Conservation (phyloP, 2,797 vertebrate species). For the Brachyrhaphis roseni region DNA sequence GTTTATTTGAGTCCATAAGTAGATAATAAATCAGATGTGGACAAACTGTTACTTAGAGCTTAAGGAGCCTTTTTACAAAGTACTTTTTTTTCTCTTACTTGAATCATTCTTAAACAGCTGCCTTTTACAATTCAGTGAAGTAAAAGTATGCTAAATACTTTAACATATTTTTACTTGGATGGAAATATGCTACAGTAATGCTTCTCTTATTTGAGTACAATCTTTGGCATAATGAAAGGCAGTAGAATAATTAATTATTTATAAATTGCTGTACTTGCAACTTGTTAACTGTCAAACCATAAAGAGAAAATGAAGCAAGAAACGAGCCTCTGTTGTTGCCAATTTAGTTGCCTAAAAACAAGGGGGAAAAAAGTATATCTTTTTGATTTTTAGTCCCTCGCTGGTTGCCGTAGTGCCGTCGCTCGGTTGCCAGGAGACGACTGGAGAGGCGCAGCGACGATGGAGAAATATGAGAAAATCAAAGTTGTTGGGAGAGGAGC, state of each 20-base stretch:
- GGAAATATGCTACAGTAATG: neutral
- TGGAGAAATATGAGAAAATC: conserved; percentile 99
- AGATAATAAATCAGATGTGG: neutral
- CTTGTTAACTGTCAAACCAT: neutral
- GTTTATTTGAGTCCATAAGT: neutral
- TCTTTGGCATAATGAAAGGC: neutral
- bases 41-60: neutral
- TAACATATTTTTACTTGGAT: neutral
- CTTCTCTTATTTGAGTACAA: neutral
- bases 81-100: too few species aligned
- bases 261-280: neutral
- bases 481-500: conserved; percentile 97
- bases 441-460: conserved; percentile 66
- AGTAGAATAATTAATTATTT: neutral
- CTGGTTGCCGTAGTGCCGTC: conserved; percentile 62
- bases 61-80: too few species aligned
- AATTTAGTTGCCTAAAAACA: neutral
- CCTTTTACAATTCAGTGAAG: neutral
- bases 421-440: conserved; percentile 81
- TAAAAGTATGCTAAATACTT: too few species aligned
- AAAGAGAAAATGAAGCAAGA: neutral
- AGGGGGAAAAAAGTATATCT: neutral
- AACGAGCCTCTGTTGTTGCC: neutral
- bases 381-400: conserved; percentile 59
- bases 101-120: too few species aligned